phyloP scores from a whole-genome alignment of 2,113 vertebrate species.

The Grammomys surdaster region DNA sequence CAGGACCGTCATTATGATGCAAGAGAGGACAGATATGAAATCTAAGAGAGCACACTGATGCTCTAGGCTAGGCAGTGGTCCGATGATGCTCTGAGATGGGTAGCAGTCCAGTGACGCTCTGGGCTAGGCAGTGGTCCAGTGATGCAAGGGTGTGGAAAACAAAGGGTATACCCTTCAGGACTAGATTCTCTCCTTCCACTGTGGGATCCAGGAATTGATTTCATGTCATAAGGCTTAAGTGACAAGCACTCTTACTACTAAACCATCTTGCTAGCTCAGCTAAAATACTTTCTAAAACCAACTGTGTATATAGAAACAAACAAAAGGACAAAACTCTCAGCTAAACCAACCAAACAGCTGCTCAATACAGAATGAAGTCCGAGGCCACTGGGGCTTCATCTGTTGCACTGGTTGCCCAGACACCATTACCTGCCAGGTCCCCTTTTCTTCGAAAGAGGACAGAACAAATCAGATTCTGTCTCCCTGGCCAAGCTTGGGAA shows the following conservation, averaged over 20 bases:
- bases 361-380: not conserved
- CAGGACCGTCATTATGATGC: not conserved
- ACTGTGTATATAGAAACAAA: not conserved
- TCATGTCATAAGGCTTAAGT: not conserved
- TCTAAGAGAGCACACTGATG: not conserved
- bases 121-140: not conserved
- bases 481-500: not conserved
- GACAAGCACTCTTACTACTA: not conserved
- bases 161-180: not conserved
- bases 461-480: not conserved
- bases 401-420: no score
- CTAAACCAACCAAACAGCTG: not conserved
- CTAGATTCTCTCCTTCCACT: not conserved
- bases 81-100: not conserved
- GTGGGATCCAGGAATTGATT: not conserved
- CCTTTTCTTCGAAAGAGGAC: not conserved
- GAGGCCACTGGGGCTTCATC: not conserved
- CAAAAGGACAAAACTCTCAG: not conserved
- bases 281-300: not conserved
- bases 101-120: accelerated
- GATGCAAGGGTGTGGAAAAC: not conserved
- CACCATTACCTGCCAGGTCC: not conserved
- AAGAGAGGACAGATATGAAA: not conserved
- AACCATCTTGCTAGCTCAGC: not conserved
- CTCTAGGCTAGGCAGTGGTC: not conserved